phyloP scores from a whole-genome alignment of 2,797 vertebrate species.

The Rhynchotus rufescens region DNA sequence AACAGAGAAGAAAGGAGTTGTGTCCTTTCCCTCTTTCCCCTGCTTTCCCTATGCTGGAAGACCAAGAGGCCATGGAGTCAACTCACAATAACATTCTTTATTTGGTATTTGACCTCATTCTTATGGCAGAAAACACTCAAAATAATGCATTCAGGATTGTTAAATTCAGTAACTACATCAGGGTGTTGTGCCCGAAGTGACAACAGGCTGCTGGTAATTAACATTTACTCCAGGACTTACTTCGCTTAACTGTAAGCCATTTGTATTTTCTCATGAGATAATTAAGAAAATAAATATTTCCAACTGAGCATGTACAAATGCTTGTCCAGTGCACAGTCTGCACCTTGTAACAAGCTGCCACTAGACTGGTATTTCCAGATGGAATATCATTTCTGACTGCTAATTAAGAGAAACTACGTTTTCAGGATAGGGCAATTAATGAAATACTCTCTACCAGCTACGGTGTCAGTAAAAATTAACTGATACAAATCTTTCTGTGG shows the following conservation, averaged over 20 bases:
- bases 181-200: not conserved
- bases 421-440: conserved; percentile 22
- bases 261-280: not conserved
- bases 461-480: conserved; percentile 14
- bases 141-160: conserved; percentile 1
- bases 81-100: conserved; percentile 24
- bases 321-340: not conserved
- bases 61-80: not conserved
- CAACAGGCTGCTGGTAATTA: conserved; percentile 45
- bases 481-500: not conserved
- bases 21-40: not conserved
- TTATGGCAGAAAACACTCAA: conserved; percentile 10
- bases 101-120: conserved; percentile 22
- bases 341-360: conserved; percentile 37
- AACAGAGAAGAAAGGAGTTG: not conserved
- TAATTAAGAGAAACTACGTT: conserved; percentile 51
- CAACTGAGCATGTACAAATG: not conserved
- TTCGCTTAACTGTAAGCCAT: not conserved
- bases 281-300: conserved; percentile 23
- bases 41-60: not conserved
- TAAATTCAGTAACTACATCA: conserved; percentile 18
- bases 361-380: not conserved
- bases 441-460: conserved; percentile 27
- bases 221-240: conserved; percentile 12
- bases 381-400: not conserved